Percentiles rank a stretch among this genome's conserved stretches.
phyloP scores from a whole-genome alignment of 2,888 invertebrate genomes.

The Baccha elongata region DNA sequence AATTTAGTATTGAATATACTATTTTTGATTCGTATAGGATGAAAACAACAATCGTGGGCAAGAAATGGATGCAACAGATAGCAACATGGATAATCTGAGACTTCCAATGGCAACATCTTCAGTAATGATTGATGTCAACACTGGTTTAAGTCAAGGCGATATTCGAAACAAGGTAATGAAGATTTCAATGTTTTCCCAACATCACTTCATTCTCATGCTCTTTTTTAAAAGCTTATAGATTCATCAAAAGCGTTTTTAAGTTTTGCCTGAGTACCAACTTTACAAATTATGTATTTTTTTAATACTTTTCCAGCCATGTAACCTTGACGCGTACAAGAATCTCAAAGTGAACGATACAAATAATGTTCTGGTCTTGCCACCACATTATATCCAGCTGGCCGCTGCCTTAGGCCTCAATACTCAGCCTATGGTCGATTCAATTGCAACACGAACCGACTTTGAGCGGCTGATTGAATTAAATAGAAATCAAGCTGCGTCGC shows the following conservation, averaged over 20 bases:
- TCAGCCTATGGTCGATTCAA: conserved; percentile 79
- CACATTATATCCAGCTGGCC: conserved; percentile 85
- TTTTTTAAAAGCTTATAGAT: no score
- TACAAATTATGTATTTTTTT: no score
- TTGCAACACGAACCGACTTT: conserved; percentile 80
- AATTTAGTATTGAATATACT: neutral
- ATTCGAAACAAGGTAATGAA: conserved; percentile 64
- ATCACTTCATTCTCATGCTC: no score
- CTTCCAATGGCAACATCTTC: conserved; percentile 70
- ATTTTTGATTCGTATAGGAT: conserved; percentile 74
- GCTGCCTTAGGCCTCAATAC: conserved; percentile 82
- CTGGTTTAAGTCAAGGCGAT: conserved; percentile 68
- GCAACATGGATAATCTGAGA: conserved; percentile 68
- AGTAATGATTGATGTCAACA: conserved; percentile 74
- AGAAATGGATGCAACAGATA: conserved; percentile 66
- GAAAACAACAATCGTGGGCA: conserved; percentile 81
- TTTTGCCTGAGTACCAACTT: no score
- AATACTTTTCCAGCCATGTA: conserved; percentile 75
- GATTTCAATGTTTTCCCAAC: no score
- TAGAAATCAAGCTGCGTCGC: conserved; percentile 76
- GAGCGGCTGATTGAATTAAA: conserved; percentile 81
- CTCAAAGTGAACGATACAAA: conserved; percentile 82
- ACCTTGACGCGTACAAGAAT: conserved; percentile 79
- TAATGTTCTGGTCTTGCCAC: conserved; percentile 84
- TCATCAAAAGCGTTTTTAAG: no score